These are phyloP conservation scores for Cerastoderma edule DNA, from an alignment of 2,888 invertebrate species.

Conservation along the genomic window DNA sequence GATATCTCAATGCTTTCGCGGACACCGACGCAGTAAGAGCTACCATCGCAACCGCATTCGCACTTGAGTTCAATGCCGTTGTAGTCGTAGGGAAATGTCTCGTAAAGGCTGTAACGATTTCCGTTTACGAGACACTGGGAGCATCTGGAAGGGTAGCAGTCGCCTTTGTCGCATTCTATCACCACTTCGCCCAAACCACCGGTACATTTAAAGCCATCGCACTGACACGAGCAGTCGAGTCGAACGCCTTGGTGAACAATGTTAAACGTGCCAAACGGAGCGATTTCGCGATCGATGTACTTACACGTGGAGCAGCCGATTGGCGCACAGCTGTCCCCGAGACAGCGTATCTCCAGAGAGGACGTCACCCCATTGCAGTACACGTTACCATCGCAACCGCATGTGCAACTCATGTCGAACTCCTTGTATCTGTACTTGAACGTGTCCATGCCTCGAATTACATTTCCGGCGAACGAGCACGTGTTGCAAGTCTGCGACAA, in stretches of 20 bases:
- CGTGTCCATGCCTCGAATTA: conserved; percentile 32
- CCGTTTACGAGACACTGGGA: conserved; percentile 33
- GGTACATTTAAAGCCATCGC: conserved; percentile 74
- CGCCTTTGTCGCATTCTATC: conserved; percentile 41
- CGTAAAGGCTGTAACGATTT: background rate
- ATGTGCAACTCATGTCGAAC: conserved; percentile 51
- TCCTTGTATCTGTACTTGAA: conserved; percentile 48
- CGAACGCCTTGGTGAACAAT: conserved; percentile 58
- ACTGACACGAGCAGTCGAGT: conserved; percentile 69
- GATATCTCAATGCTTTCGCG: conserved; percentile 26
- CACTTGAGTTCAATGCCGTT: conserved; percentile 29
- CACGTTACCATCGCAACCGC: conserved; percentile 52
- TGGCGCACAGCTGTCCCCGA: conserved; percentile 50
- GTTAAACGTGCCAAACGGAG: conserved; percentile 65
- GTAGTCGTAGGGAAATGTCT: conserved; percentile 11
- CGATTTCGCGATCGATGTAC: conserved; percentile 59
- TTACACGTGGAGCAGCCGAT: conserved; percentile 67
- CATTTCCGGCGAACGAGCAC: conserved; percentile 40
- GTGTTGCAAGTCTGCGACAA: conserved; percentile 40
- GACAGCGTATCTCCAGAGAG: conserved; percentile 39
- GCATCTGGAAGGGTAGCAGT: conserved; percentile 41
- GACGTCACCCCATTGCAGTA: conserved; percentile 48
- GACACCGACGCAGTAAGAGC: conserved; percentile 30
- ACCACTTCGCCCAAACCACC: conserved; percentile 48
- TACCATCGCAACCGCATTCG: conserved; percentile 40